A percentile compares a stretch with the other conserved stretches of the same genome.
Conservation (phyloP, 2,113 vertebrate genomes). For the Pterocles orientalis region DNA sequence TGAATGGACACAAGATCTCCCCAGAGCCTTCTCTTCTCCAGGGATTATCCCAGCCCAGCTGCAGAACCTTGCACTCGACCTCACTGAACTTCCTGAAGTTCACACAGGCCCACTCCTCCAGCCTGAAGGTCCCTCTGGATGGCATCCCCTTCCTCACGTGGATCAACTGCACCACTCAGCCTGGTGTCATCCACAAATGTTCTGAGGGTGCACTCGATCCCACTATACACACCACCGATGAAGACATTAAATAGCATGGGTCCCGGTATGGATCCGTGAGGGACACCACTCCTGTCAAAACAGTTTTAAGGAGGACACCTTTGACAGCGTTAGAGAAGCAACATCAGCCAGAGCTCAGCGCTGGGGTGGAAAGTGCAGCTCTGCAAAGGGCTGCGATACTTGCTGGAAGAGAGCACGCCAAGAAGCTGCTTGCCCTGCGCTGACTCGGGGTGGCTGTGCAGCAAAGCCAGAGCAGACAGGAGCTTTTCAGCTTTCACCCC, state of each 20-base stretch:
- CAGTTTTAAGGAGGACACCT: background rate
- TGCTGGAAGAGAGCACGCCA: background rate
- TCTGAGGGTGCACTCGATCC: background rate
- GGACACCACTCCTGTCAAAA: background rate
- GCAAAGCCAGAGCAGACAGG: background rate
- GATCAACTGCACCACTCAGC: background rate
- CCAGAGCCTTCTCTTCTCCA: background rate
- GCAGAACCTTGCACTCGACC: background rate
- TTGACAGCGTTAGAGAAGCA: background rate
- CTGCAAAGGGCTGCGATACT: background rate
- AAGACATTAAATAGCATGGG: rapidly evolving
- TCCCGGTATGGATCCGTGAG: background rate
- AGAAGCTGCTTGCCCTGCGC: background rate
- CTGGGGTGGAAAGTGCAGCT: background rate
- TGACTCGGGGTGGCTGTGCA: rapidly evolving
- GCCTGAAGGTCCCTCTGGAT: background rate
- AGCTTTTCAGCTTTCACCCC: background rate
- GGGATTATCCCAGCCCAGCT: background rate
- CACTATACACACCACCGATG: rapidly evolving
- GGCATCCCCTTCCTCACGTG: background rate
- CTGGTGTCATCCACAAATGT: background rate
- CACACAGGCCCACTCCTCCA: background rate
- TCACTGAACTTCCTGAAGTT: background rate
- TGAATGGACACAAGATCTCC: background rate
- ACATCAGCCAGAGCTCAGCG: background rate